phyloP scores from a whole-genome alignment of 2,797 vertebrate genomes.

The Molossus molossus region DNA sequence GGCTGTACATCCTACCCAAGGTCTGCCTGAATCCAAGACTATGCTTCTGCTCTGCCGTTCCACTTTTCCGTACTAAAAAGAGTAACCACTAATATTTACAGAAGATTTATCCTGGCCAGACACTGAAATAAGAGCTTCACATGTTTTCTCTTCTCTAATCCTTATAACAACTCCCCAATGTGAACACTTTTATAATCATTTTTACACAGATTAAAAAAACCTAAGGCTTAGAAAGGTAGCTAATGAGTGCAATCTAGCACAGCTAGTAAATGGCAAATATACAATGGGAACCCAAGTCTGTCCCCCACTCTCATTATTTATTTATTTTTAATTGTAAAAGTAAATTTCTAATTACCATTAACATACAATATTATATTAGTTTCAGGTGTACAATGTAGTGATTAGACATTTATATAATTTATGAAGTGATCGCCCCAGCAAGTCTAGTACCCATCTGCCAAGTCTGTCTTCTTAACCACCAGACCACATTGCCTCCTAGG shows the following conservation, averaged over 20 bases:
- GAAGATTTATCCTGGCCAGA: not conserved
- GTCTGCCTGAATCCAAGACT: not conserved
- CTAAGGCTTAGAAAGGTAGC: not conserved
- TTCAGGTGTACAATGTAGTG: not conserved
- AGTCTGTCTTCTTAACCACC: constrained; percentile 36
- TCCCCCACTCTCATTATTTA: not conserved
- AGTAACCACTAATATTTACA: constrained; percentile 18
- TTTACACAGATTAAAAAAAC: not conserved
- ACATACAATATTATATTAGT: not conserved
- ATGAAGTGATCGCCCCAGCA: not conserved
- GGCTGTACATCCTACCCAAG: not conserved
- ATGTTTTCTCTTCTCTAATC: not conserved
- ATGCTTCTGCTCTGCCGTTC: constrained; percentile 1
- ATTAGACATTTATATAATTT: not conserved
- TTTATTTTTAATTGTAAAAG: not conserved
- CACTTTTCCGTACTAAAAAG: constrained; percentile 41
- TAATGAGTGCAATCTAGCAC: not conserved
- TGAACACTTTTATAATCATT: constrained; percentile 51
- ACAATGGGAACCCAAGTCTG: not conserved
- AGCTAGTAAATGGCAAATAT: not conserved
- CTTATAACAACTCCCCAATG: not conserved
- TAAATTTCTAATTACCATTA: not conserved
- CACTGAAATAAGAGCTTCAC: constrained; percentile 43
- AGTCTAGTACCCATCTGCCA: not conserved
- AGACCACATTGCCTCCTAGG: not conserved